Evolutionary conservation across 2,888 invertebrate species (phyloP).

Genomic region (Chymomyza amoena): DNA sequence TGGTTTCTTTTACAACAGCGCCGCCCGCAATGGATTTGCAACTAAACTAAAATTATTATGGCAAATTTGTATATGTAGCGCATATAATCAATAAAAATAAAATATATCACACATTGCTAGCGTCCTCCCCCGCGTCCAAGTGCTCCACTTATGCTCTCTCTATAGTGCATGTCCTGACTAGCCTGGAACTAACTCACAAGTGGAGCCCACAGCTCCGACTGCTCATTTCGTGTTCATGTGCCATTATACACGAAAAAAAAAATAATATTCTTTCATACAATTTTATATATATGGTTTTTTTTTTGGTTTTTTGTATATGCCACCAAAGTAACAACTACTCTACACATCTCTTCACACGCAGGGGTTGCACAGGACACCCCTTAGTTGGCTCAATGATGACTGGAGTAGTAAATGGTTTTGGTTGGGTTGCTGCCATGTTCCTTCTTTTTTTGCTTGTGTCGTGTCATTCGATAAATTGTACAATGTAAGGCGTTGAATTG

Average conservation of each 20-base stretch:
- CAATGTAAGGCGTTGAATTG: slow-evolving; percentile 36
- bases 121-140: not conserved
- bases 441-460: slow-evolving; percentile 49
- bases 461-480: slow-evolving; percentile 69
- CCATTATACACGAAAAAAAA: slow-evolving; percentile 66
- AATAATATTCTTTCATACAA: slow-evolving; percentile 57
- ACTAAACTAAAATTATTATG: slow-evolving; percentile 49
- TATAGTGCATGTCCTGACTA: not conserved
- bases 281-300: slow-evolving; percentile 17
- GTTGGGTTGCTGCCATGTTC: slow-evolving; percentile 20
- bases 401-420: slow-evolving; percentile 1
- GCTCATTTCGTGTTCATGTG: slow-evolving; percentile 71
- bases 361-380: slow-evolving; percentile 48
- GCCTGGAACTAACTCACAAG: not conserved
- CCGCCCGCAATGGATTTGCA: slow-evolving; percentile 8
- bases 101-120: slow-evolving; percentile 64
- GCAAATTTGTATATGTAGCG: slow-evolving; percentile 57
- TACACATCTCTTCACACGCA: slow-evolving; percentile 60
- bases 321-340: slow-evolving; percentile 59
- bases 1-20: slow-evolving; percentile 4
- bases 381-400: not conserved
- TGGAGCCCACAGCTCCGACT: slow-evolving; percentile 19
- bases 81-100: slow-evolving; percentile 72
- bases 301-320: slow-evolving; percentile 51
- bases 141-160: not conserved